A percentile compares a stretch with the other conserved stretches of the same genome.
Evolutionary conservation across 2,888 invertebrate genomes (phyloP).

Genomic region (Physocephala rufipes): DNA sequence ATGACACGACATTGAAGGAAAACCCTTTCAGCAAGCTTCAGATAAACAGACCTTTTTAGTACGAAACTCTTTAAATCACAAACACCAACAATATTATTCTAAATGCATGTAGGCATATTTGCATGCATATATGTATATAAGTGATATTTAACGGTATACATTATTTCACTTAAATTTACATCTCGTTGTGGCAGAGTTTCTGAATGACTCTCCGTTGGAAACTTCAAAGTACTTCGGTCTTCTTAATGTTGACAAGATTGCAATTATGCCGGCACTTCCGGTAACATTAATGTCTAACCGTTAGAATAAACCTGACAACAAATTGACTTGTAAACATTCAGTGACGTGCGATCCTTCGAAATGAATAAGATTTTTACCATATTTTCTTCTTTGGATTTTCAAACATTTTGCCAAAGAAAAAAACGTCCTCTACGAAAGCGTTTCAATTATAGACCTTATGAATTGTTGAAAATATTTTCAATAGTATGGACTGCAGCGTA

Average conservation of each 20-base stretch:
- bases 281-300: constrained; percentile 12
- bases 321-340: background rate
- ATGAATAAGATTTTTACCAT: background rate
- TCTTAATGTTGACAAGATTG: constrained; percentile 1
- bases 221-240: constrained; percentile 9
- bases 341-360: constrained; percentile 6
- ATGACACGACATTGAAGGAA: too few species aligned
- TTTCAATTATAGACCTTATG: too few species aligned
- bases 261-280: constrained; percentile 33
- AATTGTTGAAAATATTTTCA: constrained; percentile 4
- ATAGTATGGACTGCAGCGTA: background rate
- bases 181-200: background rate
- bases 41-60: too few species aligned
- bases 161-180: background rate
- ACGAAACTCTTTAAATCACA: too few species aligned
- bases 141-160: background rate
- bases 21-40: too few species aligned
- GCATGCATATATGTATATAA: too few species aligned
- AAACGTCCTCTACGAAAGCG: too few species aligned
- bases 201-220: background rate
- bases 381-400: background rate
- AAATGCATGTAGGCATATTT: too few species aligned
- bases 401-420: background rate
- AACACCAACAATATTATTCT: too few species aligned
- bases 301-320: background rate